A percentile compares a stretch with the other conserved stretches of the same genome.
Evolutionary conservation across 2,113 vertebrate genomes (phyloP).

Genomic region (Saccopteryx leptura): DNA sequence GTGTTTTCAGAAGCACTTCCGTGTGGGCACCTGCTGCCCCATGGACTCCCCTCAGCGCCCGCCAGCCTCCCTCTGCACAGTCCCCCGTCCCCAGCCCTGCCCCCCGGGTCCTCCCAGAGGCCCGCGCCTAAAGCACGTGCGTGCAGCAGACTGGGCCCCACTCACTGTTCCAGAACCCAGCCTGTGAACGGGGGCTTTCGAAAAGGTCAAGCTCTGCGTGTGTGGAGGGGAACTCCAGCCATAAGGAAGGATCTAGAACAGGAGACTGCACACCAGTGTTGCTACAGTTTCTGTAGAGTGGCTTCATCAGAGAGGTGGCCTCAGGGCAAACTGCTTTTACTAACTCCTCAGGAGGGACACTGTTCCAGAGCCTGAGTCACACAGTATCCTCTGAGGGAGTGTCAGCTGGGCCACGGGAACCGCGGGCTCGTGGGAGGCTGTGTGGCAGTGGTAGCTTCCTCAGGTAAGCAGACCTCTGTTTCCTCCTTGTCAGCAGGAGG

Average conservation of each 20-base stretch:
- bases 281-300: not conserved
- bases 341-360: not conserved
- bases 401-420: not conserved
- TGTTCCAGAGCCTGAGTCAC: not conserved
- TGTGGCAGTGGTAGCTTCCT: not conserved
- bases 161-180: too few relatives aligned
- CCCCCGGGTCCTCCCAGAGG: rapidly evolving
- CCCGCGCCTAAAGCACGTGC: not conserved
- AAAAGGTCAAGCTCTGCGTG: too few relatives aligned
- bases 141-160: not conserved
- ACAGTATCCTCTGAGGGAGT: not conserved
- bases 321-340: not conserved
- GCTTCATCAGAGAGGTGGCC: not conserved
- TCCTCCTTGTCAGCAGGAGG: rapidly evolving
- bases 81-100: not conserved
- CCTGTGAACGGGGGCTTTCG: not conserved
- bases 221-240: not conserved
- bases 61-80: not conserved
- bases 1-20: not conserved
- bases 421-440: rapidly evolving
- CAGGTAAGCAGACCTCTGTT: too few relatives aligned
- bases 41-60: rapidly evolving
- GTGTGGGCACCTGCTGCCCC: not conserved
- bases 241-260: not conserved
- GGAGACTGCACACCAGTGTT: too few relatives aligned